Base-by-base conservation (phyloP, 2,113 vertebrate genomes). In the Neolamprologus sp. region DNA sequence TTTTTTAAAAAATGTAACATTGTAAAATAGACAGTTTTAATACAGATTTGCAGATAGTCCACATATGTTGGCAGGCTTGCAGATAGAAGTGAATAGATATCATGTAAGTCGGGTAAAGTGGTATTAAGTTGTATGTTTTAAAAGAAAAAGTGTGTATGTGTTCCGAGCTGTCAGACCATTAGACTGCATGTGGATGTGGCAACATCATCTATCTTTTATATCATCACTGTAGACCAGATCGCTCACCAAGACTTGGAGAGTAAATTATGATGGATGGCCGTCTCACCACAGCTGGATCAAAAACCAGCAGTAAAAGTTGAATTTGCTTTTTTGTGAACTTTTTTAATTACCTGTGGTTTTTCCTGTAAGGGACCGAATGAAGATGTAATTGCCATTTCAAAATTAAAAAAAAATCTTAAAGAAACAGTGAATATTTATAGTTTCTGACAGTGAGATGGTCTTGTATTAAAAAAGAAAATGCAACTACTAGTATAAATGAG, bases 91-190 rank as follows among this genome's bases (percentile, higher is more conserved):
- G 35, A 68, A 40, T 14, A 68, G 1, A 21, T 40, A 68, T 40
- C 19, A 40, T 21, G 19, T 6, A 8, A 68, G 33, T 13, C 0
- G 7, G 35, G 11, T 68, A 68, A 40, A 23, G n/a, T 9, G 0
- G 63, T 68, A 14, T 68, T 40, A 68, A 68, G 3, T 68, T 40
- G 11, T 40, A 9, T 68, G 11, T 40, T 68, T 23, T 68, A 40
- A 68, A 68, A 68, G 35, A 68, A 68, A 63, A 65, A 35, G 60
- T 21, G 63, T 68, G 63, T 14, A 5, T 40, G 5, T 68, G 35
- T 68, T 4, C 33, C 2, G 0, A 68, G 19, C 2, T 14, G 7
- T 68, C 0, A 68, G 35, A 40, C 63, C 63, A 68, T 40, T 23
- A 68, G 63, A 68, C 63, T 68, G 35, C 0, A 2, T 68, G 63